Evolutionary conservation across 2,888 invertebrate genomes (phyloP).

Genomic region (Drosophila stalkeri): DNA sequence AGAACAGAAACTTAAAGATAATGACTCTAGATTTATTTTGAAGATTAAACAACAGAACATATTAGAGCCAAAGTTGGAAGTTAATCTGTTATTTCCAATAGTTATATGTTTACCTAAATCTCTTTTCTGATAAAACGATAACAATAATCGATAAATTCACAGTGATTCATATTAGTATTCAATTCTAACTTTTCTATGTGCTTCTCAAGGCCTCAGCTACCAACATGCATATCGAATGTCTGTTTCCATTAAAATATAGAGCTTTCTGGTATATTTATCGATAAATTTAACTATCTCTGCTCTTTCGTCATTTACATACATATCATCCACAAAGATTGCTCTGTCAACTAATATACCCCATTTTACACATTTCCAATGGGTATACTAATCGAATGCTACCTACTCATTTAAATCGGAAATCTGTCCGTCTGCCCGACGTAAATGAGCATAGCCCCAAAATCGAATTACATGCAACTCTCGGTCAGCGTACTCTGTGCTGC

Average conservation of each 20-base stretch:
- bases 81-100: background rate
- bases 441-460: constrained; percentile 65
- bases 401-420: constrained; percentile 29
- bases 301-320: background rate
- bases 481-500: constrained; percentile 8
- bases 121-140: background rate
- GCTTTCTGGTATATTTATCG: background rate
- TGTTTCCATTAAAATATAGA: background rate
- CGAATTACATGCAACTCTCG: constrained; percentile 61
- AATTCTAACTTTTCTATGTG: background rate
- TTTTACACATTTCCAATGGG: background rate
- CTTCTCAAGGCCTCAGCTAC: background rate
- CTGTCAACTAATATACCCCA: background rate
- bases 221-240: background rate
- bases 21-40: background rate
- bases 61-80: background rate
- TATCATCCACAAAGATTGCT: no score
- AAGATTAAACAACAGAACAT: background rate
- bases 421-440: constrained; percentile 38
- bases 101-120: background rate
- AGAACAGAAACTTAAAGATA: no score
- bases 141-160: background rate
- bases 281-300: background rate
- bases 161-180: fast-evolving
- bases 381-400: constrained; percentile 1